These are phyloP conservation scores for Dinothrombium tinctorium DNA, from an alignment of 1,140 invertebrate genomes.

Conservation along the genomic window DNA sequence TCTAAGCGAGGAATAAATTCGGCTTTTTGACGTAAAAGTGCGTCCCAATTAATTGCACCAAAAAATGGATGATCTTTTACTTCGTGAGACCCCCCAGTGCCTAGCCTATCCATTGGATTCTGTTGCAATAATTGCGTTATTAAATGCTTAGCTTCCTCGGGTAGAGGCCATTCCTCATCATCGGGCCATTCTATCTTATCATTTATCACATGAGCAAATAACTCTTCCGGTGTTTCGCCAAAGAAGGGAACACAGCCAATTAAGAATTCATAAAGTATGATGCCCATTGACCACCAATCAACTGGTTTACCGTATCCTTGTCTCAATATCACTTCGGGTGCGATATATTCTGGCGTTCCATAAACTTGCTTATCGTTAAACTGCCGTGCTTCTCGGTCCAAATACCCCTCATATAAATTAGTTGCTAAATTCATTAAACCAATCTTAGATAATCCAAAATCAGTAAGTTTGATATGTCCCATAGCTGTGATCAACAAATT, in stretches of 20 bases:
- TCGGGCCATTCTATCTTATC: slow-evolving; percentile 91
- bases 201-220: slow-evolving; percentile 95
- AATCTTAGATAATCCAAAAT: slow-evolving; percentile 98
- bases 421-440: slow-evolving; percentile 96
- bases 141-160: slow-evolving; percentile 67
- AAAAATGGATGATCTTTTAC: slow-evolving; percentile 94
- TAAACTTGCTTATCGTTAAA: slow-evolving; percentile 97
- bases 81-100: slow-evolving; percentile 72
- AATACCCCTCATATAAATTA: slow-evolving; percentile 84
- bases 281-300: slow-evolving; percentile 99
- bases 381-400: slow-evolving; percentile 80
- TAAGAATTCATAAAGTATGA: slow-evolving; percentile 95
- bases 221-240: slow-evolving; percentile 77
- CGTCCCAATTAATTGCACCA: slow-evolving; percentile 80
- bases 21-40: slow-evolving; percentile 78
- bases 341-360: slow-evolving; percentile 86
- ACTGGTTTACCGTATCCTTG: slow-evolving; percentile 69
- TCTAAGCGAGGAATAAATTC: slow-evolving; percentile 97
- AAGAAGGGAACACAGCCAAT: slow-evolving; percentile 97
- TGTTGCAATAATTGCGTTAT: slow-evolving; percentile 72
- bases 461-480: slow-evolving; percentile 96
- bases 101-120: slow-evolving; percentile 78
- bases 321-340: slow-evolving; percentile 66
- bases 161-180: slow-evolving; percentile 69
- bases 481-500: slow-evolving; percentile 91